Percentiles rank a stretch among this genome's conserved stretches.
These are phyloP conservation scores for Chironomus striatipennis DNA, from an alignment of 1,140 invertebrate species.

Conservation along the genomic window DNA sequence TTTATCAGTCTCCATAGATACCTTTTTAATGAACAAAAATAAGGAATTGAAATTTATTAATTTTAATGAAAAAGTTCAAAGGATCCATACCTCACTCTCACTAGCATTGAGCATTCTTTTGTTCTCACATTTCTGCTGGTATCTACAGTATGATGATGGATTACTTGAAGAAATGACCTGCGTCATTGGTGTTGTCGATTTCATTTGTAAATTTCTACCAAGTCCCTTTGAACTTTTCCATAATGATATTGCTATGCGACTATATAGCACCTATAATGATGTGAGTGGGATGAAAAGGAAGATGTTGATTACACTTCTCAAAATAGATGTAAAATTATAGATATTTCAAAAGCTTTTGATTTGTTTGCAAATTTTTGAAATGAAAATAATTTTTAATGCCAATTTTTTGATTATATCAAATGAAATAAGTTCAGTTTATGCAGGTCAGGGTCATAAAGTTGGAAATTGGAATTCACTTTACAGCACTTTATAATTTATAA, in stretches of 20 bases:
- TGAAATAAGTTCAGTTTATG: too few relatives aligned
- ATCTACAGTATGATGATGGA: conserved; percentile 28
- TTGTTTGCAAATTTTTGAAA: too few relatives aligned
- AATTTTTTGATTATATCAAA: too few relatives aligned
- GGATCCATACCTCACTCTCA: conserved; percentile 37
- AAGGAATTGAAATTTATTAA: conserved; percentile 32
- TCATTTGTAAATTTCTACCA: conserved; percentile 41
- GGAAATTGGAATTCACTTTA: too few relatives aligned
- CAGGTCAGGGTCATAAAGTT: too few relatives aligned
- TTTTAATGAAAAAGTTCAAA: conserved; percentile 12
- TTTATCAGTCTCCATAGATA: conserved; percentile 40
- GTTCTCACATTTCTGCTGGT: conserved; percentile 36
- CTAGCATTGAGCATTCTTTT: conserved; percentile 38
- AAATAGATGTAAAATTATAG: background rate
- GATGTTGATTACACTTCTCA: background rate
- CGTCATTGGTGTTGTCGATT: conserved; percentile 28
- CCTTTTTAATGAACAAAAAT: conserved; percentile 36
- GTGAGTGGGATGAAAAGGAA: conserved; percentile 21
- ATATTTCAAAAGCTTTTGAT: background rate
- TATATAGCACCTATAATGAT: conserved; percentile 52
- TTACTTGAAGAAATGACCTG: background rate
- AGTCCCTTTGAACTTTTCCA: conserved; percentile 58
- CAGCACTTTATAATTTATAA: too few relatives aligned
- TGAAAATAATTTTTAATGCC: too few relatives aligned
- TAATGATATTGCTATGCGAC: conserved; percentile 60